Conservation (phyloP, 2,797 vertebrate species). For the Nannoperca obscura region DNA sequence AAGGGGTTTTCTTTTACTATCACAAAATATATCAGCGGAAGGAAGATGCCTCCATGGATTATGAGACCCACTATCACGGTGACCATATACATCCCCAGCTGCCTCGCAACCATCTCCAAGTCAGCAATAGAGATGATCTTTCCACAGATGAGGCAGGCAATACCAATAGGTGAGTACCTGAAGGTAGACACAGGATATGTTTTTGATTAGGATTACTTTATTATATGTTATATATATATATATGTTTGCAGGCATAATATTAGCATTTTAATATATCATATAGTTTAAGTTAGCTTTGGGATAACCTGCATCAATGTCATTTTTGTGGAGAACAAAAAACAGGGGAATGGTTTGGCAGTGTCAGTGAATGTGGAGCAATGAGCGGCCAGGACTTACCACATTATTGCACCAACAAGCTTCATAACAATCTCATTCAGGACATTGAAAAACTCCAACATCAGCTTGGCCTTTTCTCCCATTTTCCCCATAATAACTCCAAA, state of each 20-base stretch:
- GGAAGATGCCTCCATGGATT: slow-evolving; percentile 97
- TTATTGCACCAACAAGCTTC: slow-evolving; percentile 95
- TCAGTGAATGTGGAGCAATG: not conserved
- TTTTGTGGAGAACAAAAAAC: not conserved
- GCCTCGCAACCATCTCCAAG: slow-evolving; percentile 94
- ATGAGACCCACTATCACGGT: slow-evolving; percentile 96
- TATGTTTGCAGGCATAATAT: not conserved
- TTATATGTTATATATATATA: too few species aligned
- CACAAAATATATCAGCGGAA: slow-evolving; percentile 95
- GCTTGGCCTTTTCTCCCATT: slow-evolving; percentile 97
- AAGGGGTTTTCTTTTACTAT: slow-evolving; percentile 95
- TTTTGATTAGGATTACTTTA: not conserved
- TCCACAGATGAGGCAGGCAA: slow-evolving; percentile 97
- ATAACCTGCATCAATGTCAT: not conserved
- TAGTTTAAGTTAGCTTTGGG: not conserved
- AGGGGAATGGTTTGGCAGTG: not conserved
- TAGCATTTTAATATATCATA: not conserved
- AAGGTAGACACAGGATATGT: slow-evolving; percentile 28
- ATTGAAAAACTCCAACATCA: slow-evolving; percentile 99
- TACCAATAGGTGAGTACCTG: slow-evolving; percentile 98
- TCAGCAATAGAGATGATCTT: slow-evolving; percentile 99
- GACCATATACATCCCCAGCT: slow-evolving; percentile 99
- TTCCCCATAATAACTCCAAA: slow-evolving; percentile 99
- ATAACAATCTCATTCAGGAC: slow-evolving; percentile 98
- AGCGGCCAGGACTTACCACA: slow-evolving; percentile 91